Percentiles rank a stretch among this genome's conserved stretches.
Conservation (phyloP, 1,140 invertebrate species). For the Drosophila ficusphila region DNA sequence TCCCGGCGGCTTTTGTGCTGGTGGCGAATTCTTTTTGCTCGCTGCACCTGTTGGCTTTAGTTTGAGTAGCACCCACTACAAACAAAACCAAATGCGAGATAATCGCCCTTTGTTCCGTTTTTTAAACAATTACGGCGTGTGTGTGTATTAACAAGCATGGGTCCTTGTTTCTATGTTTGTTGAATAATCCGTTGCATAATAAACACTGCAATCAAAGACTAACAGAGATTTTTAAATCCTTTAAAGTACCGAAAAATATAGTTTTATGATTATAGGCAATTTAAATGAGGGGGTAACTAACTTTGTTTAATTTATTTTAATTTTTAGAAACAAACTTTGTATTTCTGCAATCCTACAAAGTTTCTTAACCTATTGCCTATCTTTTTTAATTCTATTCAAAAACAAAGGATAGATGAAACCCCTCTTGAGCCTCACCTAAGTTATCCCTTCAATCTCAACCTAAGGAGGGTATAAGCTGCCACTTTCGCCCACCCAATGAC, state of each 20-base stretch:
- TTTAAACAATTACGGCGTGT: neutral
- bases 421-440: neutral
- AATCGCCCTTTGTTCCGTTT: slow-evolving; percentile 30
- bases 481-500: neutral
- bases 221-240: too few relatives aligned
- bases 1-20: slow-evolving; percentile 34
- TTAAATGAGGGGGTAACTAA: too few relatives aligned
- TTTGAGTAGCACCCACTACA: slow-evolving; percentile 40
- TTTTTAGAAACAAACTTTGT: too few relatives aligned
- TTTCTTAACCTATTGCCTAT: too few relatives aligned
- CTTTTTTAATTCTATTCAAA: too few relatives aligned
- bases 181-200: neutral
- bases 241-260: too few relatives aligned
- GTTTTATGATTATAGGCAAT: too few relatives aligned
- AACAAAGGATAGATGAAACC: neutral
- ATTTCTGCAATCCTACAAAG: too few relatives aligned
- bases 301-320: too few relatives aligned
- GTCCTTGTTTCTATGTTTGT: neutral
- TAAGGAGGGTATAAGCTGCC: neutral
- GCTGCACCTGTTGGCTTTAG: slow-evolving; percentile 24
- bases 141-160: neutral
- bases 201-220: neutral
- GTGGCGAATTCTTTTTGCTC: slow-evolving; percentile 6
- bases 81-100: slow-evolving; percentile 12
- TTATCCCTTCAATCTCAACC: neutral